A percentile compares a stretch with the other conserved stretches of the same genome.
These are phyloP conservation scores for Cecropterus lyciades DNA, from an alignment of 1,140 invertebrate species.

Conservation along the genomic window DNA sequence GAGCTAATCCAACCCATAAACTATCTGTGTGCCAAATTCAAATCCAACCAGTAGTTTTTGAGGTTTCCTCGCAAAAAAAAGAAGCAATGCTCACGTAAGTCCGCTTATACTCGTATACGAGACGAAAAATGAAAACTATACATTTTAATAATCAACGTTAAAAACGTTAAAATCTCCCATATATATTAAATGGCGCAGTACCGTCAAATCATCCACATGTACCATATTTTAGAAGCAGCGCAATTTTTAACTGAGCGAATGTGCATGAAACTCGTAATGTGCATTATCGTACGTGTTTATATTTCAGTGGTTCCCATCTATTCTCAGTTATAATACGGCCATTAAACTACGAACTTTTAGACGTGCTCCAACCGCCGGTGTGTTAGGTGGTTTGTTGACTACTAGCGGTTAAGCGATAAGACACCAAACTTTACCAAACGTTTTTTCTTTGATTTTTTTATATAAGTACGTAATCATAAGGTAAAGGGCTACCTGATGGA, in stretches of 20 bases:
- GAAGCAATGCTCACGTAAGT: no score
- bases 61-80: no score
- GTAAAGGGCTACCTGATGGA: no score
- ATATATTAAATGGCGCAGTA: neutral
- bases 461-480: no score
- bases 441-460: no score
- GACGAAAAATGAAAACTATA: neutral
- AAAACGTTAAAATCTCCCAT: neutral
- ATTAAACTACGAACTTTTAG: constrained; percentile 7
- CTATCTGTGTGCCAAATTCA: no score
- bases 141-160: neutral
- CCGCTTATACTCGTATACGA: no score
- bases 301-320: neutral
- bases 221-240: neutral
- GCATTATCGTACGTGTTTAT: constrained; percentile 1
- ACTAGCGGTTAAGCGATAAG: neutral
- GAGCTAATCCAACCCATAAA: no score
- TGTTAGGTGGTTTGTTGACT: neutral
- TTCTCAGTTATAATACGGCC: constrained; percentile 1
- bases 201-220: neutral
- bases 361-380: neutral
- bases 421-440: neutral
- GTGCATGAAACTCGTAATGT: neutral
- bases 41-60: no score
- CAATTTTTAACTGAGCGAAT: neutral